Percentiles rank a stretch among this genome's conserved stretches.
These are phyloP conservation scores for Arctocebus calabarensis DNA, from an alignment of 2,797 vertebrate species.

Conservation along the genomic window DNA sequence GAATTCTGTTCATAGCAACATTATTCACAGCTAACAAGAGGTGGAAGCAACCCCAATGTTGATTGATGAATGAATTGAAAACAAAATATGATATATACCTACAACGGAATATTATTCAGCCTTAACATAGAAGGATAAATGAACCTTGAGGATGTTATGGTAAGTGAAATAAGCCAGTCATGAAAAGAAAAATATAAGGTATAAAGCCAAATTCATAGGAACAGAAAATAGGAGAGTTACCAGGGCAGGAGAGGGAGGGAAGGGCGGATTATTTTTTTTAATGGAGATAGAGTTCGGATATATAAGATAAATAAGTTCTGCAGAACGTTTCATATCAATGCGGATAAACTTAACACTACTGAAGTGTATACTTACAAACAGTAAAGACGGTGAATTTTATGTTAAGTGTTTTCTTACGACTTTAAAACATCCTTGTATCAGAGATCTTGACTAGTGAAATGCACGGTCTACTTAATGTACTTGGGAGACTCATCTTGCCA, in stretches of 20 bases:
- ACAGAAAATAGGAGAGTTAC: background rate
- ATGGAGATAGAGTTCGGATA: background rate
- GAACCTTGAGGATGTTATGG: background rate
- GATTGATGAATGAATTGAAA: background rate
- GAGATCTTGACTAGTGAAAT: background rate
- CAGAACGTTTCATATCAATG: background rate
- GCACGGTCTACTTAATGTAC: background rate
- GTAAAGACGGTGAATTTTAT: background rate
- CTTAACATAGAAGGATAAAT: background rate
- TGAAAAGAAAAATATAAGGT: background rate
- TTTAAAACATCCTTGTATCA: background rate
- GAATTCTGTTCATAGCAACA: background rate
- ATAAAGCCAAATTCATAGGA: background rate
- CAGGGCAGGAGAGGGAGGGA: rapidly evolving
- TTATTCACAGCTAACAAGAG: background rate
- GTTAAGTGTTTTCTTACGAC: background rate
- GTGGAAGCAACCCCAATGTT: background rate
- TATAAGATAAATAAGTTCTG: background rate
- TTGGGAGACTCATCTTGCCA: background rate
- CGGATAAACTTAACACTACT: background rate
- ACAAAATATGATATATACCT: background rate
- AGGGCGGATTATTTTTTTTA: background rate
- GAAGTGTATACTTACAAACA: background rate
- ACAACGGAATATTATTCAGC: background rate
- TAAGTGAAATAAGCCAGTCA: background rate